phyloP scores from a whole-genome alignment of 2,797 vertebrate species.

The Argyrosomus regius region DNA sequence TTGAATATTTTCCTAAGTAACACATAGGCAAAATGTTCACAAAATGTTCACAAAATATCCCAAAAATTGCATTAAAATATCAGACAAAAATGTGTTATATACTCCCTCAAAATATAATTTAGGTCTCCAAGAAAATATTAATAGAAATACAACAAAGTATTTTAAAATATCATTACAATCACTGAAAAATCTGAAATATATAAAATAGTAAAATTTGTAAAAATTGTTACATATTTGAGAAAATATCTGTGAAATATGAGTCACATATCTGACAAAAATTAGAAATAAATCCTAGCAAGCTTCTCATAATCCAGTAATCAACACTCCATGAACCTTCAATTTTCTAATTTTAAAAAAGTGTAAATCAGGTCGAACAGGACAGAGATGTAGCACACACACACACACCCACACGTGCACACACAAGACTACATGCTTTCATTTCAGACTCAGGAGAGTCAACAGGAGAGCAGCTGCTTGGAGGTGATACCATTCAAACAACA shows the following conservation, averaged over 20 bases:
- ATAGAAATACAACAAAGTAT: no score
- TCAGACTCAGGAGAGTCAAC: constrained; percentile 60
- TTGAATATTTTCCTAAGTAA: no score
- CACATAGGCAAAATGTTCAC: no score
- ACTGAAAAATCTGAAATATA: no score
- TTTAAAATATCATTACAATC: no score
- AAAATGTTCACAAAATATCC: no score
- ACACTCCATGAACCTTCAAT: constrained; percentile 3
- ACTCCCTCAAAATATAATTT: no score
- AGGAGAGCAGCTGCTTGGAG: constrained; percentile 72
- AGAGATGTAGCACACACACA: constrained; percentile 37
- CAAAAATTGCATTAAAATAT: no score
- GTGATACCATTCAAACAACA: constrained; percentile 78
- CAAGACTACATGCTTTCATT: constrained; percentile 33
- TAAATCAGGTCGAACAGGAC: constrained; percentile 31
- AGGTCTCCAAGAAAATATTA: no score
- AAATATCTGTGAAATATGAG: background rate
- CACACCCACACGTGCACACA: constrained; percentile 18
- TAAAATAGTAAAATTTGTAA: no score
- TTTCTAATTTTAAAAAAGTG: constrained; percentile 21
- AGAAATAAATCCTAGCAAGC: background rate
- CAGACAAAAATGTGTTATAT: no score
- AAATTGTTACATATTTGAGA: no score
- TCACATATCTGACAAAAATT: background rate
- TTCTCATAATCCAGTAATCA: constrained; percentile 20